Base-by-base conservation (phyloP, 2,113 vertebrate genomes). In the Nerophis ophidion region DNA sequence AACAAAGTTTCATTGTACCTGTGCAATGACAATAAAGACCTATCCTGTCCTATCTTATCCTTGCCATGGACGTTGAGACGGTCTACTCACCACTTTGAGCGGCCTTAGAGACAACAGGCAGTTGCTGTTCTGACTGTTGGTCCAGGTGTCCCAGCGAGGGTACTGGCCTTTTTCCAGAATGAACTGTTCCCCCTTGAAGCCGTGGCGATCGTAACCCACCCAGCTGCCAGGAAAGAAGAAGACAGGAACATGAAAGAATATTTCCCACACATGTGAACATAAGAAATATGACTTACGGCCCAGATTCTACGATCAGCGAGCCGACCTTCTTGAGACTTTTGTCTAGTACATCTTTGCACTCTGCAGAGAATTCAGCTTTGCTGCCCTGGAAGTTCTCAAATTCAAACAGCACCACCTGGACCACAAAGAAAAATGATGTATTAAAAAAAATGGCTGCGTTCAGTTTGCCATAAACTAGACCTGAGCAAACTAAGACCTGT, bases 131-230 rank as follows among this genome's bases (percentile, higher is more conserved):
- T 89, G 93, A 83, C 93, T 96, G 85, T 90, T 95, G 84, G 93
- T 95, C 95, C 94, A 96, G 49, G 92, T 91, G 59, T 93, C 92
- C 95, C 93, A 97, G 81, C 92, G 90, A 0, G 93, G 94, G 72
- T 94, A 96, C 58, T 94, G 92, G 0, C 95, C 94, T 71, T 93
- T 96, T 87, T 96, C 95, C 84, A 97, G 86, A 58, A 96, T 89
- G 1, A 94, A 97, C 86, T 94, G 94, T 76, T 96, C 94, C 26
- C 94, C 94, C 0, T 78, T 75, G 7, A 91, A 95, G 35, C 64
- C 91, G 19, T 91, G 91, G 1, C 89, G 74, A 57, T 94, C 92
- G 0, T 93, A 96, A 0, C 91, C 93, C 76, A 92, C 83, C 93
- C 94, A 97, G 76, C 95, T 98, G 84, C 48, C 33, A 16, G 42